Conservation (phyloP, 1,140 invertebrate species). For the Adelges cooleyi region DNA sequence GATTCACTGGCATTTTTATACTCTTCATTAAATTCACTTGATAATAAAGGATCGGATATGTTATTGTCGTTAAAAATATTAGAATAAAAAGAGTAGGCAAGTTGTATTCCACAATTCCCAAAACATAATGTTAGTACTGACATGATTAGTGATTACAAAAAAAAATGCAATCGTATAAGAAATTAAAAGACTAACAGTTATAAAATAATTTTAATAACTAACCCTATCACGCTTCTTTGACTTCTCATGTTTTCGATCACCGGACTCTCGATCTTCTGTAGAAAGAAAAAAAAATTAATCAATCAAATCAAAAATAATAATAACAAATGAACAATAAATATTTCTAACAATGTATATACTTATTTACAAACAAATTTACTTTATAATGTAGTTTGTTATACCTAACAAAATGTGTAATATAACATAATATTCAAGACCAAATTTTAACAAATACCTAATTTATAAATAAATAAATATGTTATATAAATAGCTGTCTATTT, state of each 20-base stretch:
- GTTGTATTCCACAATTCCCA: conserved; percentile 17
- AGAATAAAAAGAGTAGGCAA: conserved; percentile 5
- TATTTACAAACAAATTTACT: no score
- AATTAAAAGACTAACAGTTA: no score
- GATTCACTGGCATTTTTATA: conserved; percentile 9
- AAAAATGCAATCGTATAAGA: not conserved
- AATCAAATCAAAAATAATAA: no score
- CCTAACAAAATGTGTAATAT: no score
- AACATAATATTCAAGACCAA: no score
- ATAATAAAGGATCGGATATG: not conserved
- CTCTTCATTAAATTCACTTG: not conserved
- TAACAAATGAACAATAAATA: no score
- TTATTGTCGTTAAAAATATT: conserved; percentile 23
- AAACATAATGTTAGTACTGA: conserved; percentile 19
- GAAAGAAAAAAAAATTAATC: not conserved
- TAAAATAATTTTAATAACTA: not conserved
- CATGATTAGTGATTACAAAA: not conserved
- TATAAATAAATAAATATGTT: no score
- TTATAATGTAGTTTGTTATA: no score
- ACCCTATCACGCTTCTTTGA: conserved; percentile 27
- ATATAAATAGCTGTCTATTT: no score
- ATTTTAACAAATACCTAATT: no score
- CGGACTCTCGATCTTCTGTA: conserved; percentile 19
- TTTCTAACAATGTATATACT: no score
- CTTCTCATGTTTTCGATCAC: conserved; percentile 26